Percentiles rank a stretch among this genome's conserved stretches.
These are phyloP conservation scores for Cryptus viduatorius DNA, from an alignment of 2,888 invertebrate genomes.

Conservation along the genomic window DNA sequence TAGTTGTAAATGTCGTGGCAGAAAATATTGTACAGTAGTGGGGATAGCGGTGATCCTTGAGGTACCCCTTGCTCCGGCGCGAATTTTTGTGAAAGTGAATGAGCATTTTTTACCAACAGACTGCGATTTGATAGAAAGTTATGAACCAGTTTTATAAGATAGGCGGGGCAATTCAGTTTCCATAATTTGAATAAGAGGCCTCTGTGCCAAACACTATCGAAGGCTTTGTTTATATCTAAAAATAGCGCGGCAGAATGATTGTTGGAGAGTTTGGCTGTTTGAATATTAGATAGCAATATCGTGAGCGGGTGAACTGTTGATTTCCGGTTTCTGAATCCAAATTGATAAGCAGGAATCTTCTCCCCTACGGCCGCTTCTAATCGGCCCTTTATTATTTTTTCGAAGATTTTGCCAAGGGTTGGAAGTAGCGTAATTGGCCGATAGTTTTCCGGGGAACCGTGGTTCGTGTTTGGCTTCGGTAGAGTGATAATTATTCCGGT, in stretches of 20 bases:
- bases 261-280: slow-evolving; percentile 43
- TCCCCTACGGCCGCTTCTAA: background rate
- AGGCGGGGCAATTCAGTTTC: slow-evolving; percentile 24
- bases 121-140: slow-evolving; percentile 10
- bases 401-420: slow-evolving; percentile 35
- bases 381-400: slow-evolving; percentile 39
- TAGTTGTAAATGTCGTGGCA: slow-evolving; percentile 53
- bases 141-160: slow-evolving; percentile 9
- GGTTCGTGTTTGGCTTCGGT: slow-evolving; percentile 37
- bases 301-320: slow-evolving; percentile 37
- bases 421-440: slow-evolving; percentile 11
- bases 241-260: slow-evolving; percentile 63
- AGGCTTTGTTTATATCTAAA: slow-evolving; percentile 72
- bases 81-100: background rate
- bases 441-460: slow-evolving; percentile 9
- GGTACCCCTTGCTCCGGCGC: slow-evolving; percentile 37
- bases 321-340: background rate
- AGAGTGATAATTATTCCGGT: slow-evolving; percentile 33
- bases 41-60: slow-evolving; percentile 51
- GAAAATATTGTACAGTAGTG: slow-evolving; percentile 49
- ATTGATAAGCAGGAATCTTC: background rate
- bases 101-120: background rate
- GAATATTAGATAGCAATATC: slow-evolving; percentile 33
- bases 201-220: too few species aligned
- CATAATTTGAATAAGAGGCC: too few species aligned